Conservation (phyloP, 2,797 vertebrate genomes). For the Myripristis murdjan region DNA sequence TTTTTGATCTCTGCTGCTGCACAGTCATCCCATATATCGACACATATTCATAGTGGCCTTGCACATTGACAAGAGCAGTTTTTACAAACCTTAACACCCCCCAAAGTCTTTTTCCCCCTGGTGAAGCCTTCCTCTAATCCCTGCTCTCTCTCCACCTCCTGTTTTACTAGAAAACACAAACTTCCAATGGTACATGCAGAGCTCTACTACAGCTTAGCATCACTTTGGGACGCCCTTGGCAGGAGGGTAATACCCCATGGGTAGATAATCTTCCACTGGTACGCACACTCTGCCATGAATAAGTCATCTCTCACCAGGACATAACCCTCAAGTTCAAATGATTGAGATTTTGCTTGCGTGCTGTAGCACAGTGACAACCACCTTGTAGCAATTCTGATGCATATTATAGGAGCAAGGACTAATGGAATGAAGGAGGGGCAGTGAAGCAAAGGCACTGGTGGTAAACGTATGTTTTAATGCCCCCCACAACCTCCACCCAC, state of each 20-base stretch:
- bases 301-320: slow-evolving; percentile 78
- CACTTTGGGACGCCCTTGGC: slow-evolving; percentile 64
- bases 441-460: slow-evolving; percentile 38
- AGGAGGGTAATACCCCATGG: slow-evolving; percentile 32
- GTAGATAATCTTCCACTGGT: slow-evolving; percentile 62
- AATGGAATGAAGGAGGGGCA: slow-evolving; percentile 60
- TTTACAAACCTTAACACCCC: slow-evolving; percentile 7
- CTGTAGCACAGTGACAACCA: slow-evolving; percentile 49
- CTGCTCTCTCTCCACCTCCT: slow-evolving; percentile 7
- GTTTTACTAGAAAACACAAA: slow-evolving; percentile 27
- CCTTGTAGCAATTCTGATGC: slow-evolving; percentile 62
- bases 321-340: slow-evolving; percentile 71
- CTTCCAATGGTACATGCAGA: slow-evolving; percentile 18
- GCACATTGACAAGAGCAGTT: not conserved
- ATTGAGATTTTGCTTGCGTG: slow-evolving; percentile 71
- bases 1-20: not conserved
- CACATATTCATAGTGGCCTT: not conserved
- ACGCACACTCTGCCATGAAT: slow-evolving; percentile 69
- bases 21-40: not conserved
- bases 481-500: not conserved
- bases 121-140: slow-evolving; percentile 2
- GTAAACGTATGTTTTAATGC: slow-evolving; percentile 61
- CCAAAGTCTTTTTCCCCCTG: not conserved
- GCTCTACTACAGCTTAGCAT: slow-evolving; percentile 39
- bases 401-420: slow-evolving; percentile 62